phyloP scores from a whole-genome alignment of 2,888 invertebrate genomes.

The Nowickia ferox region DNA sequence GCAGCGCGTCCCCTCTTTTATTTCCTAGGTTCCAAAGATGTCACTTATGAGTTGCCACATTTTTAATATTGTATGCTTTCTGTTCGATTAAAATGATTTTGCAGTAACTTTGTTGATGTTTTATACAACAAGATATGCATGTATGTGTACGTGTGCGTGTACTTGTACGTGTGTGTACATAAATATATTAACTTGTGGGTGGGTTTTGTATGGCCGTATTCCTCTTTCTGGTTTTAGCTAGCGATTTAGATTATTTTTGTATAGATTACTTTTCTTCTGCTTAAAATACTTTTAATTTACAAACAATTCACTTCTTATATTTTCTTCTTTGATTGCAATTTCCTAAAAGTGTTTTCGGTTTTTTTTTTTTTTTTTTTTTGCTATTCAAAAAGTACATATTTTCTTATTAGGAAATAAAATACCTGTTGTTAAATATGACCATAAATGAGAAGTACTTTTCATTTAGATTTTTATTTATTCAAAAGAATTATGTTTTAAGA shows the following conservation, averaged over 20 bases:
- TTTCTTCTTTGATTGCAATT: slow-evolving; percentile 17
- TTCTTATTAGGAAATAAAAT: slow-evolving; percentile 41
- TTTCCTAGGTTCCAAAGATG: slow-evolving; percentile 55
- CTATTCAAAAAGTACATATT: neutral
- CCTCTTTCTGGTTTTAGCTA: neutral
- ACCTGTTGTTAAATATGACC: slow-evolving; percentile 42
- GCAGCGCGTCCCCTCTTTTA: slow-evolving; percentile 9
- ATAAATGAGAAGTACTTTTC: slow-evolving; percentile 14
- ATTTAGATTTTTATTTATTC: slow-evolving; percentile 14
- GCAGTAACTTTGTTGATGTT: slow-evolving; percentile 36
- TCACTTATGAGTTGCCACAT: slow-evolving; percentile 69
- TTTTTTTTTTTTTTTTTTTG: neutral
- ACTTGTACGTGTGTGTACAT: neutral
- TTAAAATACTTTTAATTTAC: slow-evolving; percentile 68
- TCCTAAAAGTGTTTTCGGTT: slow-evolving; percentile 43
- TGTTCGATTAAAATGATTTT: slow-evolving; percentile 61
- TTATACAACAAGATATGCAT: neutral
- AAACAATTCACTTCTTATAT: slow-evolving; percentile 74
- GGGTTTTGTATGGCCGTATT: slow-evolving; percentile 26
- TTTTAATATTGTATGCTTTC: slow-evolving; percentile 59
- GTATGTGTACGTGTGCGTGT: neutral
- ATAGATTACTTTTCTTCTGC: slow-evolving; percentile 49
- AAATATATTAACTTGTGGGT: neutral
- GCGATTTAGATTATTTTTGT: slow-evolving; percentile 42
- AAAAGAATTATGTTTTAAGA: slow-evolving; percentile 22